These are phyloP conservation scores for Pollenia angustigena DNA, from an alignment of 2,888 invertebrate genomes.

Conservation along the genomic window DNA sequence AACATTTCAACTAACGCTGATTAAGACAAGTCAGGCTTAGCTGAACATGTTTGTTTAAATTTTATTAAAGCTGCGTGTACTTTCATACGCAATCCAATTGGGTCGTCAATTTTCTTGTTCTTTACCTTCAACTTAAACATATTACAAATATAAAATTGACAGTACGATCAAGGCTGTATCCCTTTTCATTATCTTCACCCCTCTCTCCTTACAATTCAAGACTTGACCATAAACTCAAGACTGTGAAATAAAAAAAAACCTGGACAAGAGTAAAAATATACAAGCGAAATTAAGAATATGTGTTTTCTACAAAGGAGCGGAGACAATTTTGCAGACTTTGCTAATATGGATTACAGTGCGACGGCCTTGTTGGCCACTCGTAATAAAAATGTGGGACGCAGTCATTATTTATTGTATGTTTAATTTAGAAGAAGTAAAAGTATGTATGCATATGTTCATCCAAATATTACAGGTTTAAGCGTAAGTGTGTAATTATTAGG, in stretches of 20 bases:
- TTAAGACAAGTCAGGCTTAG: too few relatives aligned
- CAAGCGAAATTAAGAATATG: neutral
- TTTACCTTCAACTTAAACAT: too few relatives aligned
- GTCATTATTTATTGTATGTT: neutral
- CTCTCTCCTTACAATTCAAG: too few relatives aligned
- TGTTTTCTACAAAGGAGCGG: neutral
- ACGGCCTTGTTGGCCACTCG: neutral
- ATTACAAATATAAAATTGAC: too few relatives aligned
- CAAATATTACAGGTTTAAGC: neutral
- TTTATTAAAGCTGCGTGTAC: too few relatives aligned
- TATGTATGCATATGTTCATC: neutral
- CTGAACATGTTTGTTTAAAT: too few relatives aligned
- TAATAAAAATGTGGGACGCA: conserved; percentile 17
- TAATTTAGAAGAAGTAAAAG: neutral
- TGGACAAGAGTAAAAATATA: neutral
- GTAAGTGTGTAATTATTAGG: too few relatives aligned
- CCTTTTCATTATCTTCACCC: too few relatives aligned
- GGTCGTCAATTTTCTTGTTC: too few relatives aligned
- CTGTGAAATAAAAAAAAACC: conserved; percentile 1
- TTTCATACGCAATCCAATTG: too few relatives aligned
- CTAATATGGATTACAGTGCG: neutral
- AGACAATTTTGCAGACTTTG: neutral
- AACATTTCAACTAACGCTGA: too few relatives aligned
- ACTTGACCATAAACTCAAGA: neutral
- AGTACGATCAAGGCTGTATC: too few relatives aligned